These are phyloP conservation scores for Eupleurogrammus muticus DNA, from an alignment of 2,797 vertebrate genomes.

Conservation along the genomic window DNA sequence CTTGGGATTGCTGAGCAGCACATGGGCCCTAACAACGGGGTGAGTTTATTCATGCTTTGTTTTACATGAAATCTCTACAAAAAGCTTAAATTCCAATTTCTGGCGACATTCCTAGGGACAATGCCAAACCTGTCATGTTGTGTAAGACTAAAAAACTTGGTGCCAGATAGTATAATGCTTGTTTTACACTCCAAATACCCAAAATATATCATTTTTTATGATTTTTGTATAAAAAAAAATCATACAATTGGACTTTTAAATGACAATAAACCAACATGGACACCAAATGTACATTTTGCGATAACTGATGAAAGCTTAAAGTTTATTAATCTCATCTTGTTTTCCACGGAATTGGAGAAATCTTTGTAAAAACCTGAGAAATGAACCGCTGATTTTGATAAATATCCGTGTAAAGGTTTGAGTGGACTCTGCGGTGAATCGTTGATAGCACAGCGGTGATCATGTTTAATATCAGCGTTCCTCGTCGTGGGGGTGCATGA, in stretches of 20 bases:
- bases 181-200: too few relatives aligned
- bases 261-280: too few relatives aligned
- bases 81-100: not conserved
- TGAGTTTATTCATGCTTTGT: constrained; percentile 75
- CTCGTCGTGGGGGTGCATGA: too few relatives aligned
- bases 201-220: too few relatives aligned
- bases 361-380: not conserved
- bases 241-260: too few relatives aligned
- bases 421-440: not conserved
- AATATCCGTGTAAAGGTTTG: not conserved
- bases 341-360: not conserved
- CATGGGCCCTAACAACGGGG: constrained; percentile 93
- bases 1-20: constrained; percentile 98
- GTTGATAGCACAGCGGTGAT: not conserved
- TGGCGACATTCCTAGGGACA: not conserved
- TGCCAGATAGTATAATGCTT: too few relatives aligned
- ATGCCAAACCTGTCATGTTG: too few relatives aligned
- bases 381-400: not conserved
- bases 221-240: too few relatives aligned
- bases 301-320: too few relatives aligned
- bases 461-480: not conserved
- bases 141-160: too few relatives aligned
- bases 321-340: too few relatives aligned
- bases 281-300: too few relatives aligned
- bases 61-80: not conserved